A percentile compares a stretch with the other conserved stretches of the same genome.
Evolutionary conservation across 64 coral and sea anemone genomes (phyloP).

Genomic region (Montipora capricornis): DNA sequence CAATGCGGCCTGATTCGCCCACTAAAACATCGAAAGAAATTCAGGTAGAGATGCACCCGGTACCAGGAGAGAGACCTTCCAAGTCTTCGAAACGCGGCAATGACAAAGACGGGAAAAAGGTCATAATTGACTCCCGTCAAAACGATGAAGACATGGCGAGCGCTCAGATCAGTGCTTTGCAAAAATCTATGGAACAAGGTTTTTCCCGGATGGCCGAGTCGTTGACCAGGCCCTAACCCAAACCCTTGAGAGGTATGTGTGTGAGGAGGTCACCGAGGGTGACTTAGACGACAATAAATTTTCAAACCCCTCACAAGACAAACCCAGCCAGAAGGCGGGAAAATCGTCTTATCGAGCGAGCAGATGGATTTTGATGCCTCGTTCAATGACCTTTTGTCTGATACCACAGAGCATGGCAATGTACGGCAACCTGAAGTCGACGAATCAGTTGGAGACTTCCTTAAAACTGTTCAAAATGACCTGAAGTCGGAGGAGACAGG

Average conservation of each 20-base stretch:
- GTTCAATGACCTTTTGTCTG: no score
- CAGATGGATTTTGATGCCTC: background rate
- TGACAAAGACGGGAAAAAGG: background rate
- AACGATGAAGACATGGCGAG: background rate
- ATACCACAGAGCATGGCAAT: no score
- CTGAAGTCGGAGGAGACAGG: no score
- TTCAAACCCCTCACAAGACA: no score
- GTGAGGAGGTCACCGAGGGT: background rate
- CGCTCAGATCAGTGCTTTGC: background rate
- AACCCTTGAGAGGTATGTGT: background rate
- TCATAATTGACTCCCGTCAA: background rate
- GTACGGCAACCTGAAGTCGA: no score
- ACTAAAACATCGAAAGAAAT: no score
- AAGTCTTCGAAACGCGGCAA: background rate
- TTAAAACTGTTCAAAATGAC: no score
- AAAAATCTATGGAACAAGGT: background rate
- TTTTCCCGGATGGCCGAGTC: background rate
- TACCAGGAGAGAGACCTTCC: background rate
- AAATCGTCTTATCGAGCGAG: background rate
- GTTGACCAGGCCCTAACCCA: background rate
- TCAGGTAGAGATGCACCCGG: no score
- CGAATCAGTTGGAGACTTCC: no score
- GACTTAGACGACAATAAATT: no score
- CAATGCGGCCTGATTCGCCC: background rate
- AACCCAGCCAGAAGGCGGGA: no score